Conservation (phyloP, 2,797 vertebrate genomes). For the Botia kubotai region DNA sequence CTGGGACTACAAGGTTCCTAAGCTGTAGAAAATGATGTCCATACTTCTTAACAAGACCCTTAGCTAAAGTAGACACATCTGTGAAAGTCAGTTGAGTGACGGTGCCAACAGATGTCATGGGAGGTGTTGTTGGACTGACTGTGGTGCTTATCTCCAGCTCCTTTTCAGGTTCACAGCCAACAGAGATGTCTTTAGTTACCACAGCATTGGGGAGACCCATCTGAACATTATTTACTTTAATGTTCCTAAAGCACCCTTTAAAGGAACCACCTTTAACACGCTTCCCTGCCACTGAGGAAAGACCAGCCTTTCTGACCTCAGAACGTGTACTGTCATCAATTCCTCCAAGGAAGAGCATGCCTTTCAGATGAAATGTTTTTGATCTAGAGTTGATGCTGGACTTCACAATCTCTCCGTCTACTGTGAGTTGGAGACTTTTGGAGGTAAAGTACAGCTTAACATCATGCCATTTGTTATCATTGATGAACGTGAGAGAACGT, state of each 20-base stretch:
- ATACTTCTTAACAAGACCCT: slow-evolving; percentile 71
- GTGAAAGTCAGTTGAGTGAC: slow-evolving; percentile 66
- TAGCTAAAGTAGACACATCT: slow-evolving; percentile 72
- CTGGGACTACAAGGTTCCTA: slow-evolving; percentile 83
- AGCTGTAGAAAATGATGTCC: slow-evolving; percentile 79
- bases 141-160: slow-evolving; percentile 59
- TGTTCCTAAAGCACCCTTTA: slow-evolving; percentile 87
- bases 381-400: slow-evolving; percentile 71
- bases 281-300: slow-evolving; percentile 84
- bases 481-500: slow-evolving; percentile 78
- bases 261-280: slow-evolving; percentile 85
- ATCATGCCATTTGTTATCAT: slow-evolving; percentile 84
- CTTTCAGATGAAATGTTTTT: slow-evolving; percentile 77
- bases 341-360: slow-evolving; percentile 85
- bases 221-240: slow-evolving; percentile 80
- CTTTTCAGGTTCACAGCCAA: slow-evolving; percentile 85
- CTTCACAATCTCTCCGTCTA: slow-evolving; percentile 82
- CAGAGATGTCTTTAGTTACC: slow-evolving; percentile 88
- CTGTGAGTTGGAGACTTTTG: slow-evolving; percentile 79
- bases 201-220: slow-evolving; percentile 82
- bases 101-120: slow-evolving; percentile 55
- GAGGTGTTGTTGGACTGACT: slow-evolving; percentile 62
- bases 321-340: slow-evolving; percentile 79
- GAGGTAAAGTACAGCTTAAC: slow-evolving; percentile 79
- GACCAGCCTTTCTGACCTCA: slow-evolving; percentile 78